A percentile compares a stretch with the other conserved stretches of the same genome.
Conservation (phyloP, 2,797 vertebrate species). For the Eurystomus glaucurus region DNA sequence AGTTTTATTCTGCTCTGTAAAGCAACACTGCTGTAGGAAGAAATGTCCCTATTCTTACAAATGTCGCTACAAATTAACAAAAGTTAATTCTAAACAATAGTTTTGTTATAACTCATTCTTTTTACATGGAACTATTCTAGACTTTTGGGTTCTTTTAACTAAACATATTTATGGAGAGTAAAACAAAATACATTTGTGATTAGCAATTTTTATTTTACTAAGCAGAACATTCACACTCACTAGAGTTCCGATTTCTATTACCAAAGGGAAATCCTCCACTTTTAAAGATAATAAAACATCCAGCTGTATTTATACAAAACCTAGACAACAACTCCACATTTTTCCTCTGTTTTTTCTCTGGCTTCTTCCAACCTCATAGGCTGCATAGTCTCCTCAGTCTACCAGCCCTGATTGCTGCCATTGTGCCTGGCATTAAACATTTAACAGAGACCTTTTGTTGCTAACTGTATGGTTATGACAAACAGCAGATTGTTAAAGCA, state of each 20-base stretch:
- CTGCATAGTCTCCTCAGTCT: not conserved
- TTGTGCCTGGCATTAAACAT: not conserved
- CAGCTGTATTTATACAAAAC: not conserved
- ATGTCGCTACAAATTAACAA: not conserved
- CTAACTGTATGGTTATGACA: not conserved
- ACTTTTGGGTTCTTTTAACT: not conserved
- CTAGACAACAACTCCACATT: not conserved
- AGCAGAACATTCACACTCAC: not conserved
- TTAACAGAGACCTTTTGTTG: constrained; percentile 59
- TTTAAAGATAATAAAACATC: not conserved
- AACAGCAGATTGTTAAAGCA: constrained; percentile 51
- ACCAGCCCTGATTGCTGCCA: not conserved
- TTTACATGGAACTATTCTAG: not conserved
- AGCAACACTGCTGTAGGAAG: not conserved
- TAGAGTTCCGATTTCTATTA: not conserved
- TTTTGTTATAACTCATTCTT: not conserved
- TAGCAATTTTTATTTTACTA: not conserved
- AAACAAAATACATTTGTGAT: not conserved
- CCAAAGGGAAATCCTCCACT: not conserved
- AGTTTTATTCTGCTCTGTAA: not conserved
- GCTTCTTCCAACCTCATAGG: not conserved
- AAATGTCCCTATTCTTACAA: not conserved
- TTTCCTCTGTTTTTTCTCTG: not conserved
- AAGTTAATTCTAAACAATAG: not conserved
- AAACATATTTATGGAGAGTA: not conserved